These are phyloP conservation scores for Penaeus chinensis DNA, from an alignment of 1,140 invertebrate genomes.

Conservation along the genomic window DNA sequence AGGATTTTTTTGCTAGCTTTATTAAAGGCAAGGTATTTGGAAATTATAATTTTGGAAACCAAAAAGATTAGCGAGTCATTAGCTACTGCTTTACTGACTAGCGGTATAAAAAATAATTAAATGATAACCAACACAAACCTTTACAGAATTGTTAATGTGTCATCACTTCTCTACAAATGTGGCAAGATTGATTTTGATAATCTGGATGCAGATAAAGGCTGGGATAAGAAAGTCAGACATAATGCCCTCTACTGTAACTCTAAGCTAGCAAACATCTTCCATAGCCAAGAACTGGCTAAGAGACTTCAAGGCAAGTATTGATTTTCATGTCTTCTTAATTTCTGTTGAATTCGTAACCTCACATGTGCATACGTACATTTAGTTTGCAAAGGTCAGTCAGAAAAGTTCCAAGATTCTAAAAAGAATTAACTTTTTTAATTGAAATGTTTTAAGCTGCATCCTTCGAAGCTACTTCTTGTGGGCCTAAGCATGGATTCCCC, in stretches of 20 bases:
- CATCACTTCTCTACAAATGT: conserved; percentile 73
- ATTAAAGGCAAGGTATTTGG: too few relatives aligned
- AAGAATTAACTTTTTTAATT: too few relatives aligned
- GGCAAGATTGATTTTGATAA: conserved; percentile 81
- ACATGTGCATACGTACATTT: too few relatives aligned
- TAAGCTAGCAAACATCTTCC: conserved; percentile 82
- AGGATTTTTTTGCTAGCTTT: too few relatives aligned
- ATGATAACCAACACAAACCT: background rate
- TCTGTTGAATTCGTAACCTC: background rate
- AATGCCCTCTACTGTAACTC: conserved; percentile 81
- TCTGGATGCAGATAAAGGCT: conserved; percentile 73
- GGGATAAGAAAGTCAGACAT: conserved; percentile 67
- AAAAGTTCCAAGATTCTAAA: too few relatives aligned
- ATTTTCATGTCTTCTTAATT: background rate
- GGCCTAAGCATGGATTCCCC: too few relatives aligned
- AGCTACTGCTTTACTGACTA: too few relatives aligned
- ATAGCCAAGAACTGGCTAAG: conserved; percentile 75
- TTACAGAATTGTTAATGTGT: conserved; percentile 73
- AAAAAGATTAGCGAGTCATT: too few relatives aligned
- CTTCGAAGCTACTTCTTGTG: too few relatives aligned
- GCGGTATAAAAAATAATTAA: background rate
- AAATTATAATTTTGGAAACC: too few relatives aligned
- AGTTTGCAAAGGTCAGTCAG: too few relatives aligned
- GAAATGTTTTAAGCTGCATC: too few relatives aligned
- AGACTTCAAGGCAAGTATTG: conserved; percentile 69